These are phyloP conservation scores for Malaclemys terrapin DNA, from an alignment of 2,113 vertebrate genomes.

Conservation along the genomic window DNA sequence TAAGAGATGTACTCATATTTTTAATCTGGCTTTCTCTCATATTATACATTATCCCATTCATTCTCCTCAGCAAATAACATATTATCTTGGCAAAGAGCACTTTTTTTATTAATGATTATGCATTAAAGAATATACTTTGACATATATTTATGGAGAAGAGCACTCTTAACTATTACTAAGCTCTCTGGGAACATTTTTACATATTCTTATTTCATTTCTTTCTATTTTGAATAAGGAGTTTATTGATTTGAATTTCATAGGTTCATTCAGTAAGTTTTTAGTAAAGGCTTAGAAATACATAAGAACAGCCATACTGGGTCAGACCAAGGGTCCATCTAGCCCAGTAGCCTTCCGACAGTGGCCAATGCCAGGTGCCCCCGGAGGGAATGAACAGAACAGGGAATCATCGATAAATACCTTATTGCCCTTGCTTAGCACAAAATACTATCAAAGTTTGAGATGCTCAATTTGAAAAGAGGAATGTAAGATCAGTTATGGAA, in stretches of 20 bases:
- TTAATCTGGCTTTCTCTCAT: neutral
- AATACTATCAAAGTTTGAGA: neutral
- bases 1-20: neutral
- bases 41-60: neutral
- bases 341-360: too few species aligned
- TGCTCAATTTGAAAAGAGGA: neutral
- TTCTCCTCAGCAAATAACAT: neutral
- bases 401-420: neutral
- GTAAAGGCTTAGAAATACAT: slow-evolving; percentile 27
- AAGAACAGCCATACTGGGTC: too few species aligned
- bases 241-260: slow-evolving; percentile 8
- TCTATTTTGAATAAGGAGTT: slow-evolving; percentile 8
- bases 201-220: slow-evolving; percentile 23
- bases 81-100: neutral
- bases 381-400: too few species aligned
- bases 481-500: rapidly evolving
- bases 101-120: neutral
- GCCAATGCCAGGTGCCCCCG: too few species aligned
- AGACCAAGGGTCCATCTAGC: too few species aligned
- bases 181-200: slow-evolving; percentile 40
- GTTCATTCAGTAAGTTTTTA: neutral
- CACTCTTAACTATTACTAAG: slow-evolving; percentile 37
- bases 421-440: rapidly evolving
- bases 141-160: slow-evolving; percentile 10
- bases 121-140: neutral